phyloP scores from a whole-genome alignment of 2,797 vertebrate species.

The Merluccius polli region DNA sequence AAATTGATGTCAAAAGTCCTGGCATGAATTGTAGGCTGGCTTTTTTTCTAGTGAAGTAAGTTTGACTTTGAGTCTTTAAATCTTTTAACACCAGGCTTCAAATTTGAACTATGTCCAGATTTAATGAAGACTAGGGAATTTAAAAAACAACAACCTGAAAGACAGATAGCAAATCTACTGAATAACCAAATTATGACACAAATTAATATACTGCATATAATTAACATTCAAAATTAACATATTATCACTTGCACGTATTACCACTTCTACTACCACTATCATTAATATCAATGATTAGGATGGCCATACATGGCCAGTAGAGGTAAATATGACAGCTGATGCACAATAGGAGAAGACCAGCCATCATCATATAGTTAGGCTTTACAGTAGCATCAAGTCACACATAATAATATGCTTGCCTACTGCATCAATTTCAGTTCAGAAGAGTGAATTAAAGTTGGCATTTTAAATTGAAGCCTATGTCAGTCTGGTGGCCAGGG shows the following conservation, averaged over 20 bases:
- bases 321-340: slow-evolving; percentile 42
- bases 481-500: slow-evolving; percentile 23
- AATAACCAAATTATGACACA: slow-evolving; percentile 57
- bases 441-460: slow-evolving; percentile 38
- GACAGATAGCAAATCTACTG: slow-evolving; percentile 53
- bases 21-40: background rate
- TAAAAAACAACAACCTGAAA: slow-evolving; percentile 39
- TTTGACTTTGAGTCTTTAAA: background rate
- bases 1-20: background rate
- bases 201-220: slow-evolving; percentile 55
- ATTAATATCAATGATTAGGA: slow-evolving; percentile 58
- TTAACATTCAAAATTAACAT: slow-evolving; percentile 49
- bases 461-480: slow-evolving; percentile 29
- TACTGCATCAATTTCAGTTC: slow-evolving; percentile 32
- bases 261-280: slow-evolving; percentile 57
- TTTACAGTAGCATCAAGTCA: slow-evolving; percentile 36
- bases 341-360: slow-evolving; percentile 44
- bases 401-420: slow-evolving; percentile 19
- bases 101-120: slow-evolving; percentile 24
- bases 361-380: slow-evolving; percentile 44
- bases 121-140: slow-evolving; percentile 24
- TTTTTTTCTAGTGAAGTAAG: background rate
- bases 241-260: slow-evolving; percentile 54
- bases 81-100: slow-evolving; percentile 15
- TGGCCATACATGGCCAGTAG: slow-evolving; percentile 44